phyloP scores from a whole-genome alignment of 2,113 vertebrate genomes.

The Eulemur macaco region DNA sequence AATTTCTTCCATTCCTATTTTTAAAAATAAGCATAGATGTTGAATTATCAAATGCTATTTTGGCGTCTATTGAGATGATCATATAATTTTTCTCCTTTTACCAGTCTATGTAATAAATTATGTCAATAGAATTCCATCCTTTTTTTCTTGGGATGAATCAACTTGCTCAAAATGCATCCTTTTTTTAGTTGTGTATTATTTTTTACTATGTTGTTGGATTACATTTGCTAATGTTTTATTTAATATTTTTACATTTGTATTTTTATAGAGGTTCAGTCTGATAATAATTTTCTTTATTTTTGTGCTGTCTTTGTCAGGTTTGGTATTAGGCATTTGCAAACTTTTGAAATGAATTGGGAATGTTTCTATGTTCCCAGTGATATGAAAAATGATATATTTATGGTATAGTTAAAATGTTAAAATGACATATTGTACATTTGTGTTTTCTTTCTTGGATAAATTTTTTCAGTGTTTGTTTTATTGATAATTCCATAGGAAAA shows the following conservation, averaged over 20 bases:
- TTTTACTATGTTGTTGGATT: neutral
- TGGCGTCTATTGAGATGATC: conserved; percentile 33
- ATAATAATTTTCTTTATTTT: conserved; percentile 6
- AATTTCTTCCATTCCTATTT: conserved; percentile 42
- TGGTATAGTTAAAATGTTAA: conserved; percentile 13
- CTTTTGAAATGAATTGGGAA: neutral
- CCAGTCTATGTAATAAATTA: conserved; percentile 27
- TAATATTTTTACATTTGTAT: conserved; percentile 23
- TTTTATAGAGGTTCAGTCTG: neutral
- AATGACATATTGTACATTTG: neutral
- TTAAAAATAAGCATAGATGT: conserved; percentile 68
- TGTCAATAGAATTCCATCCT: neutral
- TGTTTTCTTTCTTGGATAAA: neutral
- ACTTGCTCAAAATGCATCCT: conserved; percentile 1
- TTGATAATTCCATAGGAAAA: conserved; percentile 17
- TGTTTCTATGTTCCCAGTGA: neutral
- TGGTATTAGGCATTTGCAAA: conserved; percentile 6
- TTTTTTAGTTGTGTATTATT: neutral
- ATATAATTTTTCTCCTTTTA: conserved; percentile 39
- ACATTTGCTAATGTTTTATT: conserved; percentile 34
- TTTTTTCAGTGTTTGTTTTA: neutral
- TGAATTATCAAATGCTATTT: conserved; percentile 61
- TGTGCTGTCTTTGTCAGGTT: conserved; percentile 2
- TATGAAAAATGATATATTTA: neutral
- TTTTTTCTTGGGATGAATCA: neutral